Evolutionary conservation across 2,888 invertebrate genomes (phyloP).

Genomic region (Deroplatys truncata): DNA sequence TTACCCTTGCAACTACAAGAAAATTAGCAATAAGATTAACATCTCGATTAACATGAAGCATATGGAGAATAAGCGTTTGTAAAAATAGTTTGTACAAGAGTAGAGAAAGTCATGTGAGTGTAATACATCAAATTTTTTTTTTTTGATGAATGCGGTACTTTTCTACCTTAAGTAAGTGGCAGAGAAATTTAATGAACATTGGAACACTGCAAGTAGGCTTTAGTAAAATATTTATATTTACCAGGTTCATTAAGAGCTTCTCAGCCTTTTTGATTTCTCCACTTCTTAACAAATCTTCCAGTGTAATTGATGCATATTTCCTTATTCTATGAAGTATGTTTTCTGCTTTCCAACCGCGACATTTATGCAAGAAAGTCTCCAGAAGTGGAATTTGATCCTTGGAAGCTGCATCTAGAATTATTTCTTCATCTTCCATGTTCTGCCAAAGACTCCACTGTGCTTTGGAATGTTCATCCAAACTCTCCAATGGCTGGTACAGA

Average conservation of each 20-base stretch:
- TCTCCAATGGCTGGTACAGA: background rate
- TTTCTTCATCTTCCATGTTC: slow-evolving; percentile 22
- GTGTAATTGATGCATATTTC: slow-evolving; percentile 58
- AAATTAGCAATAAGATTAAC: too few relatives aligned
- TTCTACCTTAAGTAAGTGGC: too few relatives aligned
- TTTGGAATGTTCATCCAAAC: background rate
- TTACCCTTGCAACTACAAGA: too few relatives aligned
- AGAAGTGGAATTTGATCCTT: slow-evolving; percentile 20
- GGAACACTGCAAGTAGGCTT: too few relatives aligned
- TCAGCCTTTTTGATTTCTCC: slow-evolving; percentile 62
- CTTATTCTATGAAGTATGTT: background rate
- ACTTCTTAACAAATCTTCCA: slow-evolving; percentile 55
- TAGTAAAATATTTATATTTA: slow-evolving; percentile 29
- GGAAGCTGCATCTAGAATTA: slow-evolving; percentile 23
- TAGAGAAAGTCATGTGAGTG: too few relatives aligned
- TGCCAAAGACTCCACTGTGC: slow-evolving; percentile 22
- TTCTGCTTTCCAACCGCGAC: slow-evolving; percentile 9
- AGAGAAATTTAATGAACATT: too few relatives aligned
- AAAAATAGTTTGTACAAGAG: too few relatives aligned
- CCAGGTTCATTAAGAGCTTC: slow-evolving; percentile 59
- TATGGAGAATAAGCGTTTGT: too few relatives aligned
- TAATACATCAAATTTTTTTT: too few relatives aligned
- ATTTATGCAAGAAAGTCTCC: slow-evolving; percentile 24
- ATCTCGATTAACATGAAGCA: too few relatives aligned
- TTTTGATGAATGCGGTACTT: too few relatives aligned